Evolutionary conservation across 2,113 vertebrate genomes (phyloP), one percentile per base, ranked within the genome.

Genomic region (Pogonocichla stellata): DNA sequence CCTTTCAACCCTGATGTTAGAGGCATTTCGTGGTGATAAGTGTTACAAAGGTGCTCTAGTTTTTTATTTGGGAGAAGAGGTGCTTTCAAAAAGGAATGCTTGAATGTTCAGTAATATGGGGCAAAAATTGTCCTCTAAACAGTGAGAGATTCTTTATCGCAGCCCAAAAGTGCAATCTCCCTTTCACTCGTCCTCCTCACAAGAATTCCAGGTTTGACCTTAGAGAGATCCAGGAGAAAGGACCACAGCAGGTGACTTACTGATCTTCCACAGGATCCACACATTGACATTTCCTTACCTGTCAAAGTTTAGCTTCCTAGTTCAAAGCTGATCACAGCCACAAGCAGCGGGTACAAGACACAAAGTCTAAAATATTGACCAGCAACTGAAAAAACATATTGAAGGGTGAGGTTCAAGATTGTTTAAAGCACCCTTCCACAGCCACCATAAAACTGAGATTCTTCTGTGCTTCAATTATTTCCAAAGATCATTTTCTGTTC

Each of bases 71-170:
- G 9, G 12, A 40, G 34, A 56, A 33, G 25, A 43, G 40, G 11
- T 36, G 3, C 5, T 70, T 65, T 89, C 28, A 80, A 26, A 53
- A 89, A 70, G 22, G 22, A 31, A 38, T 43, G 3, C 5, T 56
- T 60, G 36, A 0, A 1, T 26, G 15, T 38, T 38, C 4, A 45
- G 19, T 24, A 51, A 42, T 10, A 26, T 14, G 17, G 10, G 1
- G 13, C 54, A 31, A 85, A 47, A 6, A 29, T 33, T 8, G 8
- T 58, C 10, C 15, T 61, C 9, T 24, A 69, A 91, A 34, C 6
- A 47, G 16, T 11, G 26, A 80, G 29, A 25, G 42, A 53, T 73
- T 67, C 12, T 23, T 86, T 20, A 57, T 10, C 57, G 48, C 16
- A 61, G 14, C 4, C n/a, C 50, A 8, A 5, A 80, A n/a, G 20